Conservation (phyloP, 64 coral and sea anemone species). For the Astreopora myriophthalma region DNA sequence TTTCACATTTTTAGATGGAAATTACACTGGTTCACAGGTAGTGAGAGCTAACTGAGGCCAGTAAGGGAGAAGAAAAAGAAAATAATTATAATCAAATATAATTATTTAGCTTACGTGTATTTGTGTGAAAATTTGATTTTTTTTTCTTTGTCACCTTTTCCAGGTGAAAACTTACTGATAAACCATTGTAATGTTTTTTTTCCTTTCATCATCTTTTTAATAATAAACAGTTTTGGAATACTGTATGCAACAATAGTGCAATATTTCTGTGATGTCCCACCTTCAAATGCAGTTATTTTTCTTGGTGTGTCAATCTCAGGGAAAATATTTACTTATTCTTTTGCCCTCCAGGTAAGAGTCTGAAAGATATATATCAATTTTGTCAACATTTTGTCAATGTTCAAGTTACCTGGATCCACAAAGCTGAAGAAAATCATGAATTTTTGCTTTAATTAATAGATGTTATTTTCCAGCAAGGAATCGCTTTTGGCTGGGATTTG, state of each 20-base stretch:
- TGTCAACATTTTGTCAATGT: not conserved
- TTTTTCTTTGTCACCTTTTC: not conserved
- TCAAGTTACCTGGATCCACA: too few species aligned
- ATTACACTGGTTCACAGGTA: too few species aligned
- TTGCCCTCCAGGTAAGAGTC: constrained; percentile 80
- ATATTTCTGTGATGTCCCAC: constrained; percentile 81
- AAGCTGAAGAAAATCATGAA: not conserved
- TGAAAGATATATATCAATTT: too few species aligned
- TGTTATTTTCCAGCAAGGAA: constrained; percentile 53
- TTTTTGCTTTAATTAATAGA: not conserved
- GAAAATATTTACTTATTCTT: constrained; percentile 76
- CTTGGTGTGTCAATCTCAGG: constrained; percentile 75
- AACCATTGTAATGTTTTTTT: too few species aligned
- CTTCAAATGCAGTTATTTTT: constrained; percentile 43
- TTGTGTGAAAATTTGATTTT: not conserved
- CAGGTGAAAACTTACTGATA: too few species aligned
- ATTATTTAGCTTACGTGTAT: too few species aligned
- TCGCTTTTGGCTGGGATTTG: constrained; percentile 61
- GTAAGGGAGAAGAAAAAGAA: too few species aligned
- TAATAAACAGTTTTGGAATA: constrained; percentile 53
- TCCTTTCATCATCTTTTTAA: not conserved
- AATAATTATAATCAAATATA: too few species aligned
- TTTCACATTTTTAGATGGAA: too few species aligned
- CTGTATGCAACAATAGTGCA: constrained; percentile 78
- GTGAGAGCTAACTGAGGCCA: too few species aligned